These are phyloP conservation scores for Heterotis niloticus DNA, from an alignment of 2,113 vertebrate species.

Conservation along the genomic window DNA sequence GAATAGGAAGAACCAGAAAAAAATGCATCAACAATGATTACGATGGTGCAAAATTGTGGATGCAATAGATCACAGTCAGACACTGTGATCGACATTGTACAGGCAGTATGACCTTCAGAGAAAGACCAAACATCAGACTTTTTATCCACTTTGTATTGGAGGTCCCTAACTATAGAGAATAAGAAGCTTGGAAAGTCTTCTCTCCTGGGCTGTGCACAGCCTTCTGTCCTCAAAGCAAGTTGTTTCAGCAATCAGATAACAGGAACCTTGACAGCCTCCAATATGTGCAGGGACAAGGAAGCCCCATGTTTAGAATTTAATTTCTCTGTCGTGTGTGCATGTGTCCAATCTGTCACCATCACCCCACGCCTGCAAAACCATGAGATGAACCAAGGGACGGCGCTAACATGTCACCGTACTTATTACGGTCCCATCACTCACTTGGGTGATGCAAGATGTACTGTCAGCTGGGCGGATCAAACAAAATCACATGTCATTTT, in stretches of 20 bases:
- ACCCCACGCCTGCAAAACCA: neutral
- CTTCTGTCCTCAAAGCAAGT: neutral
- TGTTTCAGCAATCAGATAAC: neutral
- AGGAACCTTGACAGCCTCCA: neutral
- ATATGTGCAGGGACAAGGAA: neutral
- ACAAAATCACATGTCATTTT: neutral
- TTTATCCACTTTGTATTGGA: neutral
- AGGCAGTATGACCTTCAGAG: slow-evolving; percentile 11
- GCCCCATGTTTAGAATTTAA: neutral
- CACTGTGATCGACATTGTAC: neutral
- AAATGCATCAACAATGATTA: neutral
- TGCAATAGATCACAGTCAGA: slow-evolving; percentile 4
- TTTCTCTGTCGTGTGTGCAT: neutral
- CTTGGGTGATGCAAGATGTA: neutral
- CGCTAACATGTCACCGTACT: no score
- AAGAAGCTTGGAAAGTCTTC: neutral
- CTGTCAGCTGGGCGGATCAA: neutral
- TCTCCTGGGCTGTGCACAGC: neutral
- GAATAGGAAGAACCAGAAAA: neutral
- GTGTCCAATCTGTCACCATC: neutral
- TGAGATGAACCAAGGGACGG: no score
- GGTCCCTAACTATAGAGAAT: neutral
- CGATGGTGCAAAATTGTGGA: neutral
- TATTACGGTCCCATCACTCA: neutral
- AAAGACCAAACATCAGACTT: neutral